A percentile compares a stretch with the other conserved stretches of the same genome.
Conservation (phyloP, 2,797 vertebrate species). For the Protosalanx chinensis region DNA sequence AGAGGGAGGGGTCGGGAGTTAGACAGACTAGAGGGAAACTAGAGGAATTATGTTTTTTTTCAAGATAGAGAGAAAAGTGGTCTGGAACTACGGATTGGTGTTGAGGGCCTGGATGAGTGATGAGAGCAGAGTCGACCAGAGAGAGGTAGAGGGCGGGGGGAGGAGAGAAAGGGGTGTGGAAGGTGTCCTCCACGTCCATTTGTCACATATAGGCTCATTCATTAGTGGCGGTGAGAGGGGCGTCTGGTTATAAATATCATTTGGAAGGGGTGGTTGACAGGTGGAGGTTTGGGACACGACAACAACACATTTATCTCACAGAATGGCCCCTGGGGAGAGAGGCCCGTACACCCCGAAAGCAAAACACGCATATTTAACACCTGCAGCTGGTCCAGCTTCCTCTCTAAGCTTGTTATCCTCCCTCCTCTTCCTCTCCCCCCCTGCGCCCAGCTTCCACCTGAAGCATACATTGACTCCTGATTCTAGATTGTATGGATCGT, state of each 20-base stretch:
- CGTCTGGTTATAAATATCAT: constrained; percentile 60
- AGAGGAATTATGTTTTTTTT: not conserved
- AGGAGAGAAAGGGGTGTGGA: constrained; percentile 32
- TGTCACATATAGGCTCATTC: constrained; percentile 61
- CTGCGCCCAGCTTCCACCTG: not conserved
- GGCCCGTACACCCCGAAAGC: constrained; percentile 40
- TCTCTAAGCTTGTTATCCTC: not conserved
- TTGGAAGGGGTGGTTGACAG: constrained; percentile 54
- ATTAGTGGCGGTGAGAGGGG: constrained; percentile 56
- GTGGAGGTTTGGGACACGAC: constrained; percentile 52
- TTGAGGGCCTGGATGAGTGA: constrained; percentile 24
- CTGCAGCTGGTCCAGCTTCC: not conserved
- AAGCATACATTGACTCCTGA: not conserved
- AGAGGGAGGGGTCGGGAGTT: constrained; percentile 20
- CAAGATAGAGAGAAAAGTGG: constrained; percentile 6
- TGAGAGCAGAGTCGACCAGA: constrained; percentile 5
- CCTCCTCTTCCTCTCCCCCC: not conserved
- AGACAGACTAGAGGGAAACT: not conserved
- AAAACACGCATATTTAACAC: constrained; percentile 24
- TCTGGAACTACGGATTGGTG: constrained; percentile 5
- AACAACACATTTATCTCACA: constrained; percentile 55
- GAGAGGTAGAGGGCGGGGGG: constrained; percentile 16
- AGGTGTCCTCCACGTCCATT: constrained; percentile 56
- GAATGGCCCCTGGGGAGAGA: constrained; percentile 40
- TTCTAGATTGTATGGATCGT: not conserved